These are phyloP conservation scores for Tiliqua scincoides DNA, from an alignment of 2,113 vertebrate genomes.

Conservation along the genomic window DNA sequence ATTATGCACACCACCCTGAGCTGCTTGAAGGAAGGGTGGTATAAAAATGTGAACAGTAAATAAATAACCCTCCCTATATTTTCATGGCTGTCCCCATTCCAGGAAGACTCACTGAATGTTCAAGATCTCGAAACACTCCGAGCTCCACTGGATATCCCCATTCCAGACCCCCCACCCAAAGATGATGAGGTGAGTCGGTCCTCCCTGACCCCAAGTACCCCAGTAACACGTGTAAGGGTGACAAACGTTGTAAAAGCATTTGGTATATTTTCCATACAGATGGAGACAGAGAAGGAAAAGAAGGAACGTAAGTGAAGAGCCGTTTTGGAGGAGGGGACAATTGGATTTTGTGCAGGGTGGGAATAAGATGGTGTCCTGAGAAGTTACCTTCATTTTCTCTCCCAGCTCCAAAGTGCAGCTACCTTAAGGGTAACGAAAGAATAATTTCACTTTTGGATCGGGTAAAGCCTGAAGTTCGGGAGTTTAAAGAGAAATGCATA, in stretches of 20 bases:
- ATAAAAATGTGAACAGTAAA: too few species aligned
- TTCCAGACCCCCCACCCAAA: constrained; percentile 86
- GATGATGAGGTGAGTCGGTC: constrained; percentile 79
- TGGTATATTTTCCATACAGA: constrained; percentile 64
- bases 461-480: constrained; percentile 86
- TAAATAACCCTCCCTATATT: neutral
- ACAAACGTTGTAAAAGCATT: neutral
- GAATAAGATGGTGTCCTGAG: neutral
- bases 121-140: constrained; percentile 77
- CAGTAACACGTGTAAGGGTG: neutral
- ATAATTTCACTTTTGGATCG: constrained; percentile 74
- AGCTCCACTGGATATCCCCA: constrained; percentile 87
- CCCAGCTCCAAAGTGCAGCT: constrained; percentile 87
- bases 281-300: constrained; percentile 88
- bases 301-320: constrained; percentile 80
- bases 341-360: neutral
- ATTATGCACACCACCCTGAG: too few species aligned
- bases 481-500: constrained; percentile 83
- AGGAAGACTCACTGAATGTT: constrained; percentile 82
- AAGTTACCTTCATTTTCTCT: neutral
- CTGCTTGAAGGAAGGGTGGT: too few species aligned
- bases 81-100: neutral
- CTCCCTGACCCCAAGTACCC: neutral
- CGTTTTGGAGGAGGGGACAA: neutral
- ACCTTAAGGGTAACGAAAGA: constrained; percentile 85